These are phyloP conservation scores for Petaurus breviceps DNA, from an alignment of 2,113 vertebrate genomes.

Conservation along the genomic window DNA sequence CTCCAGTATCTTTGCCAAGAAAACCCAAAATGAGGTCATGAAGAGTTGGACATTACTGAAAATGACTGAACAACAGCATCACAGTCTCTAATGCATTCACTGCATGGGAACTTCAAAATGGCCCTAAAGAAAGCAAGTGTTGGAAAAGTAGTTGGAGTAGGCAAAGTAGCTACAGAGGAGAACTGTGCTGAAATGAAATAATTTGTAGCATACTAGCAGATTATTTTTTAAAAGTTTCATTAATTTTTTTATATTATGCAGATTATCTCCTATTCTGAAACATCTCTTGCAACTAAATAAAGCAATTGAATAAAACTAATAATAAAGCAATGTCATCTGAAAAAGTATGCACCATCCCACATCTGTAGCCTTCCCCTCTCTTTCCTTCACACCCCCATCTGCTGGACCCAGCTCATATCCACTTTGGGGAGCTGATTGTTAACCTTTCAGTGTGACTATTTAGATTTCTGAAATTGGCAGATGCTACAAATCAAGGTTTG, in stretches of 20 bases:
- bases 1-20: no score
- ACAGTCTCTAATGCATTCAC: no score
- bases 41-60: no score
- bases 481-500: background rate
- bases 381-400: background rate
- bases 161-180: no score
- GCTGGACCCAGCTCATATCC: background rate
- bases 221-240: no score
- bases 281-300: background rate
- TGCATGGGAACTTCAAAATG: no score
- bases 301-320: background rate
- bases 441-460: background rate
- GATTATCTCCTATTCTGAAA: background rate
- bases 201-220: no score
- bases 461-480: background rate
- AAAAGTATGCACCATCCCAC: background rate
- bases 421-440: background rate
- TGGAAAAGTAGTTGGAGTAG: no score
- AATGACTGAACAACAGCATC: no score
- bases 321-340: background rate
- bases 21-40: no score
- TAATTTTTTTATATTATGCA: background rate
- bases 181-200: no score
- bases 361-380: background rate
- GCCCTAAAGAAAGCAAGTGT: no score